Evolutionary conservation across 92 coral and sea anemone genomes (phyloP).

Genomic region (Phenganax stokvisi): DNA sequence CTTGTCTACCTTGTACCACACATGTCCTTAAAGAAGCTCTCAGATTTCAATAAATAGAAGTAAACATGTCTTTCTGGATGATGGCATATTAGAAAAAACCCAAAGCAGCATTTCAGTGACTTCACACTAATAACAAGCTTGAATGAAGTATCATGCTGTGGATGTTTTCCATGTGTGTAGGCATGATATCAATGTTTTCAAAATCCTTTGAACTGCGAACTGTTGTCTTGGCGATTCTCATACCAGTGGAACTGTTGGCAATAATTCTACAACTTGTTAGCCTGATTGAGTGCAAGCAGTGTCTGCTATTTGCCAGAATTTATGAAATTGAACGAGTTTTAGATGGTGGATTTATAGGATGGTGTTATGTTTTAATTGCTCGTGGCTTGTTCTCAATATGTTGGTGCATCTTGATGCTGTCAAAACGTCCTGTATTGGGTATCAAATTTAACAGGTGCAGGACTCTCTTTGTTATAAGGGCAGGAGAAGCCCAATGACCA

Average conservation of each 20-base stretch:
- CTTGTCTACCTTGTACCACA: too few species aligned
- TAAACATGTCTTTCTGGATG: background rate
- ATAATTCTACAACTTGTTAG: conserved; percentile 18
- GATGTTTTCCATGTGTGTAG: background rate
- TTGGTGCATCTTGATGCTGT: conserved; percentile 8
- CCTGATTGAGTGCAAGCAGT: conserved; percentile 39
- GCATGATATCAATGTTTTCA: background rate
- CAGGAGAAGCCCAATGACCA: too few species aligned
- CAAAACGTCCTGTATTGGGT: conserved; percentile 12
- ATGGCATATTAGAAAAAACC: background rate
- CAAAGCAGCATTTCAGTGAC: too few species aligned
- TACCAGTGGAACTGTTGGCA: conserved; percentile 10
- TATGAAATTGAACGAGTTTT: conserved; percentile 28
- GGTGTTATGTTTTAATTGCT: conserved; percentile 25
- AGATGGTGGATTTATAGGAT: conserved; percentile 24
- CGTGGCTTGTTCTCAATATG: conserved; percentile 10
- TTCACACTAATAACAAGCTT: background rate
- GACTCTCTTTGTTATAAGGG: background rate
- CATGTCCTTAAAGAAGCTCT: too few species aligned
- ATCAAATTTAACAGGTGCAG: background rate
- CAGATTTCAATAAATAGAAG: too few species aligned
- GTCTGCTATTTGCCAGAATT: conserved; percentile 33
- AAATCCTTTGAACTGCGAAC: background rate
- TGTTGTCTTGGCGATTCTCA: background rate
- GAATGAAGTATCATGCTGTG: background rate